Conservation (phyloP, 1,140 invertebrate genomes). For the Scaptomyza pallida region DNA sequence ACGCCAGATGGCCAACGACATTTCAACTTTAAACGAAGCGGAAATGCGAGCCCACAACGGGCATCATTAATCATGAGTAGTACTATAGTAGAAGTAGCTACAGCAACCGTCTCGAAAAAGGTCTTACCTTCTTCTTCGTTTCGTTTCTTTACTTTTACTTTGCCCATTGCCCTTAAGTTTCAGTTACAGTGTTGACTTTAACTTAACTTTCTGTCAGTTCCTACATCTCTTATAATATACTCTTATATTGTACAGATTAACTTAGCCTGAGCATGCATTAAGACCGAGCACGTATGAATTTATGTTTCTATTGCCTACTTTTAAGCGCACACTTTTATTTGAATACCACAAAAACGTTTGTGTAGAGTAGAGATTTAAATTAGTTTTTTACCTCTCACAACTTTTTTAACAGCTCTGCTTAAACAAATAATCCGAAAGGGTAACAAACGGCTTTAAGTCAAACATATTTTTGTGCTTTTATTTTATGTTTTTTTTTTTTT, state of each 20-base stretch:
- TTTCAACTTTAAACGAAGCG: slow-evolving; percentile 80
- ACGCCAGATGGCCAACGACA: slow-evolving; percentile 57
- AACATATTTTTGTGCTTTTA: neutral
- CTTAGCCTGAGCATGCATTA: neutral
- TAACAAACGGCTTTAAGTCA: neutral
- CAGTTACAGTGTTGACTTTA: slow-evolving; percentile 38
- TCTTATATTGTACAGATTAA: slow-evolving; percentile 5
- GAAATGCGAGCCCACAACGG: slow-evolving; percentile 68
- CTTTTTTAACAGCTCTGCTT: too few species aligned
- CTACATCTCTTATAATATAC: slow-evolving; percentile 4
- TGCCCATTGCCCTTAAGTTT: slow-evolving; percentile 21
- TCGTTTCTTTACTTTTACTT: slow-evolving; percentile 1
- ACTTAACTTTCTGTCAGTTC: slow-evolving; percentile 17
- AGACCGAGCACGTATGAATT: neutral
- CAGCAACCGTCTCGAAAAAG: slow-evolving; percentile 16
- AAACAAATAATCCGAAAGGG: neutral
- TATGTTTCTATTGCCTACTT: neutral
- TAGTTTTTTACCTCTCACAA: too few species aligned
- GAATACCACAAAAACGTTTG: too few species aligned
- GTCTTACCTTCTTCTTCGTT: neutral
- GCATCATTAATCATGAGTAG: slow-evolving; percentile 78
- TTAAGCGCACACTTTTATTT: neutral
- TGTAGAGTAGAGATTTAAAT: too few species aligned
- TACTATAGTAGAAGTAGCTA: too few species aligned
- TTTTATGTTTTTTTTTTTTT: slow-evolving; percentile 33